These are phyloP conservation scores for Oscheius sp. DNA, from an alignment of 1,140 invertebrate species.

Conservation along the genomic window DNA sequence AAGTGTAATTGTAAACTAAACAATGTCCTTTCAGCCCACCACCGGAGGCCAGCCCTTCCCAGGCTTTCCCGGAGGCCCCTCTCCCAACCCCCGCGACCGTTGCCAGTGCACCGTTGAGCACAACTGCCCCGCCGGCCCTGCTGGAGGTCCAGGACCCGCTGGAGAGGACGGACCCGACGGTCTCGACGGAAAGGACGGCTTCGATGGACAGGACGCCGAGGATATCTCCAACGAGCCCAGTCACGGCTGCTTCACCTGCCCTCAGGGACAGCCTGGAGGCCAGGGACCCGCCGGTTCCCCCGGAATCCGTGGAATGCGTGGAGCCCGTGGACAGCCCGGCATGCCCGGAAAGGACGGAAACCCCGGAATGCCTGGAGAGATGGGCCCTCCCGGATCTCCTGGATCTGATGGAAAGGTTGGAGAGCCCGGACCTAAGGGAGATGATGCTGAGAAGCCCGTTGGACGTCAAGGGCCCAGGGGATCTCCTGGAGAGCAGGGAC, in stretches of 20 bases:
- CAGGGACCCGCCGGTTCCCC: constrained; percentile 44
- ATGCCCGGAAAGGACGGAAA: constrained; percentile 48
- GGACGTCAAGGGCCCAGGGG: constrained; percentile 39
- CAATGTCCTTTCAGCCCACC: constrained; percentile 9
- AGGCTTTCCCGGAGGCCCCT: background rate
- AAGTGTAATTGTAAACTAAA: too few species aligned
- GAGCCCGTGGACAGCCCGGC: constrained; percentile 49
- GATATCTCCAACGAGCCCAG: constrained; percentile 35
- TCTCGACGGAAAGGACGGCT: constrained; percentile 41
- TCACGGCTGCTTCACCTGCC: constrained; percentile 53
- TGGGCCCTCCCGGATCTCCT: constrained; percentile 38
- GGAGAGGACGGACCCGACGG: constrained; percentile 44
- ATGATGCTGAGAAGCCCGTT: constrained; percentile 44
- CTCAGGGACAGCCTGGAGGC: constrained; percentile 44
- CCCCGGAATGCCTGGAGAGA: constrained; percentile 43
- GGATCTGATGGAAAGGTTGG: constrained; percentile 38
- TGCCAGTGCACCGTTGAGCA: constrained; percentile 49
- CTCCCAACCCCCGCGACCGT: constrained; percentile 1
- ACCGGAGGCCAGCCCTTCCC: background rate
- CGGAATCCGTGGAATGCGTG: constrained; percentile 51
- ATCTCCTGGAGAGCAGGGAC: constrained; percentile 41
- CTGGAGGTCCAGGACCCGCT: constrained; percentile 44
- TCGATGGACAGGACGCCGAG: constrained; percentile 45
- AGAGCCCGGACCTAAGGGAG: constrained; percentile 40
- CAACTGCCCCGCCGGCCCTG: constrained; percentile 46